Evolutionary conservation across 1,140 invertebrate genomes (phyloP), one percentile per base, ranked within the genome.

Genomic region (Odontomachus brunneus): DNA sequence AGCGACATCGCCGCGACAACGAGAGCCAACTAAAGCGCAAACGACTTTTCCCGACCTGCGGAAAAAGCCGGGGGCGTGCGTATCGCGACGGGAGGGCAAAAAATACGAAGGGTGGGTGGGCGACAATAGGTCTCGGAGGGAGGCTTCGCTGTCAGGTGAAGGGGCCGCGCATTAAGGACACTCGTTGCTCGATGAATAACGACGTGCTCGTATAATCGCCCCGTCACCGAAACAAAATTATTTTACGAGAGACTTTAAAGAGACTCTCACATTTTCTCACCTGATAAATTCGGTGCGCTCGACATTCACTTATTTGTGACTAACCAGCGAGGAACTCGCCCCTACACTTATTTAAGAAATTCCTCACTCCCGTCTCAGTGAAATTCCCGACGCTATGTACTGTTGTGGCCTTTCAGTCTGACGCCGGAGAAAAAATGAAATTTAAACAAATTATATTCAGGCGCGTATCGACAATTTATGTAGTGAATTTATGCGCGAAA

Each of bases 1-100:
- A 19, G 48, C 22, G 48, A 71, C 51, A 73, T 38, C 5, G 29
- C 29, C 11, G 5, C 44, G 49, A 49, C 65, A 67, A 51, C 44
- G 72, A 48, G 29, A 73, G 65, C 22, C 38, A 29, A 66, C 33
- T 63, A 44, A 82, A 82, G 48, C 24, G 57, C 71, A 49, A 82
- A 82, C 49, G 78, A 82, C 78, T 72, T 48, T 33, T 49, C 26
- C 44, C 26, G 15, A 81, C 1, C 24, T 15, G 19, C 19, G 48
- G 48, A 49, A 74, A 49, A 82, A 82, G 15, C 33, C 26, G 14
- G 49, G n/a, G 1, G 33, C 19, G 29, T 74, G 38, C 55, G 38
- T 60, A 74, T 76, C 26, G 26, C 9, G 22, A 26, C 60, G 14
- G 33, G 15, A 38, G 62, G 24, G 5, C 26, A 29, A 76, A 53